Evolutionary conservation across 2,888 invertebrate species (phyloP), one percentile per base, ranked within the genome.

Genomic region (Mactromeris polynyma): DNA sequence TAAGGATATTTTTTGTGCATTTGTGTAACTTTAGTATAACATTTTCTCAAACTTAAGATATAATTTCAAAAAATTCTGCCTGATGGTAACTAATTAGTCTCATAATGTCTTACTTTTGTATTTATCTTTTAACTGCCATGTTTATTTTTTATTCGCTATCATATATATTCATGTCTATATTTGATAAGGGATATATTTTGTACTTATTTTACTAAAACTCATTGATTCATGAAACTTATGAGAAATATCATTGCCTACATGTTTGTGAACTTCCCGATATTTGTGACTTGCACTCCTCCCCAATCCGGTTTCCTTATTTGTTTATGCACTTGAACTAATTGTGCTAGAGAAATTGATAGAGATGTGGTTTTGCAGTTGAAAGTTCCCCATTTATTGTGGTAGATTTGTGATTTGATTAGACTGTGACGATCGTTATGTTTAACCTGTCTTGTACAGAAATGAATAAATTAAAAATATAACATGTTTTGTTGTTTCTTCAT

Each of bases 381-480:
- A 73, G 73, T 33, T 73, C 36, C 19, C 17, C 73, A 17, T 2
- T 26, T 73, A 73, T 26, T 36, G 14, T 36, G 36, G 26, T 73
- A 73, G 73, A 73, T 33, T 58, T 73, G 73, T 73, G 73, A 73
- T 69, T 33, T 69, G 11, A 69, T 19, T 73, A 73, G 73, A 73
- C n/a, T 73, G 73, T 73, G 73, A 36, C 19, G 33, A 73, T 73
- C 73, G 73, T 73, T 73, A 83, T 69, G 82, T 83, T 83, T 69
- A 42, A 83, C 36, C 42, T 83, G 38, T 69, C 69, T 26, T 83
- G 69, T 69, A 83, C n/a, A 82, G 51, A 83, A 83, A 40, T 83
- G 82, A 83, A 83, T 83, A 83, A 83, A 83, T 31, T 38, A 17
- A 42, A 64, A 81, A 83, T 36, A 51, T 26, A 31, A 0, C 11